Conservation (phyloP, 2,888 invertebrate species). For the Luperina nickerlii region DNA sequence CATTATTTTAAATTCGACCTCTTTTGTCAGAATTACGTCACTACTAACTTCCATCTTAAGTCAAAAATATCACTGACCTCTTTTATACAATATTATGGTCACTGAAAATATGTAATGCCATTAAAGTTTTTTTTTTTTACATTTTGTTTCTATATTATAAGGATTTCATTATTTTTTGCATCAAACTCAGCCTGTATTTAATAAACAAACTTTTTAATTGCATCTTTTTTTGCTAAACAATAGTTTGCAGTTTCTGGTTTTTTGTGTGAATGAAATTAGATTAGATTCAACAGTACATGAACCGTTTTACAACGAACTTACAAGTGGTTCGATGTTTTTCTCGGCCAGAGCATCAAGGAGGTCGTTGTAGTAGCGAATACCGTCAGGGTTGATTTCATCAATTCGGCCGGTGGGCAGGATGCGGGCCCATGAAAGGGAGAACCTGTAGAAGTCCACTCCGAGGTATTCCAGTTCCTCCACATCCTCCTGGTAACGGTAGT, state of each 20-base stretch:
- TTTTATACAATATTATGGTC: too few species aligned
- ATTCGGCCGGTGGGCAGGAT: conserved; percentile 91
- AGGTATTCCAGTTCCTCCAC: conserved; percentile 87
- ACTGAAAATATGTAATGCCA: neutral
- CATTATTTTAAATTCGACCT: neutral
- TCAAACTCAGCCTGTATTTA: neutral
- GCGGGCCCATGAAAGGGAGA: conserved; percentile 92
- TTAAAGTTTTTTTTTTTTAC: neutral
- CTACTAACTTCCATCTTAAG: neutral
- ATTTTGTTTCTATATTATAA: too few species aligned
- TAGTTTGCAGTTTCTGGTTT: neutral
- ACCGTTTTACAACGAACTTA: conserved; percentile 71
- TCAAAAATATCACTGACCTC: neutral
- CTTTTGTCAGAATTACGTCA: neutral
- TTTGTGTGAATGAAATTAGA: neutral
- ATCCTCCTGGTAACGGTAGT: conserved; percentile 91
- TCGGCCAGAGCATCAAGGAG: conserved; percentile 91
- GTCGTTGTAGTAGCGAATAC: conserved; percentile 92
- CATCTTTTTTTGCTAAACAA: neutral
- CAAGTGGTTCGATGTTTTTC: conserved; percentile 91
- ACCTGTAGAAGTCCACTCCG: conserved; percentile 90
- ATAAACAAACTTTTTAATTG: neutral
- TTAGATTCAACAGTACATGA: neutral
- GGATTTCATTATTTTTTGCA: neutral
- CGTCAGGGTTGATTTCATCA: conserved; percentile 90